Evolutionary conservation across 1,140 invertebrate genomes (phyloP), one percentile per base, ranked within the genome.

Genomic region (Cylas formicarius): DNA sequence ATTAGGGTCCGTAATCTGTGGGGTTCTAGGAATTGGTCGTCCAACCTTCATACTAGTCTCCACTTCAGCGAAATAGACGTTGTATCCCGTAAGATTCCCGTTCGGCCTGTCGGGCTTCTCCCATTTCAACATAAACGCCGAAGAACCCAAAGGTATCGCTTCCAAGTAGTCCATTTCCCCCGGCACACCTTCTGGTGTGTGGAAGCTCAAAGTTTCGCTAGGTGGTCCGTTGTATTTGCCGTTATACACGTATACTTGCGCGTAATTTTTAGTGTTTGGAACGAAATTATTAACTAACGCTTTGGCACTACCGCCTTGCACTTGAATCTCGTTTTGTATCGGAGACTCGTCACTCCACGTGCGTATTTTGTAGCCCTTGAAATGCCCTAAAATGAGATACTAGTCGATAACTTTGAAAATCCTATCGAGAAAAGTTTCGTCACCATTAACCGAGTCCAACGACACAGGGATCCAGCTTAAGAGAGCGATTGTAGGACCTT

Each of bases 301-400:
- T 28, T 72, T 70, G 1, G 80, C 85, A 0, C 75, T 77, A 56
- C 84, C 81, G 1, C 77, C 77, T 56, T 78, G 80, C n/a, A 90
- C 75, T 31, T 85, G 74, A 31, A 90, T 84, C 66, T 93, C 88
- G 36, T 85, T 74, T 31, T 81, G 68, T 17, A 55, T 53, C 7
- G 44, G 45, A 11, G 56, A 56, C 26, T 71, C 71, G n/a, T 90
- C 85, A 3, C 83, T 90, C 92, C 92, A 96, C 1, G 86, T 93
- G 67, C 92, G 86, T 38, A 97, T 90, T 67, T 94, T 94, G 65
- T 97, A 97, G 8, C 93, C 93, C 57, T 83, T 85, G 64, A 97
- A 91, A 65, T 95, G 85, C n/a, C 45, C 45, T 48, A 19, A 17
- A 35, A 33, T 22, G 36, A 7, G 14, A 27, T 14, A 23, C 20